Base-by-base conservation (phyloP, 92 coral and sea anemone genomes). In the Anthopleura xanthogrammica region DNA sequence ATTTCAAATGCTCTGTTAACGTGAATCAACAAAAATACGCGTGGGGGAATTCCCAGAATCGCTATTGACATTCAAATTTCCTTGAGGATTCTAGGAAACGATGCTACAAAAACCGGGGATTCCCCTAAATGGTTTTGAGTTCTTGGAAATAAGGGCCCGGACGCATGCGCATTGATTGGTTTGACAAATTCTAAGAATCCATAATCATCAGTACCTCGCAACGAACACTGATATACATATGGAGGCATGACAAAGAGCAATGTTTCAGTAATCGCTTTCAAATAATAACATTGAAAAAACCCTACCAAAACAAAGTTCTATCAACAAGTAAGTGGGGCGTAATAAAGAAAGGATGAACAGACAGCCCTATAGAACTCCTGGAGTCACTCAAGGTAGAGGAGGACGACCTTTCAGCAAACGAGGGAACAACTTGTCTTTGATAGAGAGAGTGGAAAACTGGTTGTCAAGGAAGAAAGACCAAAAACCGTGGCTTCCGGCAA, bases 371-470 rank as follows among this genome's bases (percentile, higher is more conserved):
- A 68, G 74, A 36, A 68, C 41, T 68, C 41, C 41, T 23, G 74
- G 74, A 23, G 36, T n/a, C 12, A 22, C 10, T 22, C 36, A n/a
- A 64, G 42, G 20, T 29, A 36, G 74, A 68, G 16, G 74, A 29
- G 74, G 41, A 14, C 74, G 5, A 9, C 42, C 46, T 29, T 36
- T 36, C 29, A 24, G 41, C 42, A 24, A 68, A n/a, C 29, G 24
- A 68, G 74, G 43, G 87, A 83, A 79, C 66, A 80, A 62, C 41
- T 87, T 7, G 87, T 83, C 19, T 87, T 87, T 7, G 90, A 87
- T 39, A n/a, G 76, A 55, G 76, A 87, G 16, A 87, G 80, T 73
- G 90, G 90, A 23, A 62, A 72, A 79, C 80, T 87, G 12, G 80
- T 52, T 8, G 81, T 79, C 57, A 66, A 71, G 64, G 72, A 80